Conservation (phyloP, 2,797 vertebrate species). For the Malurus splendens region DNA sequence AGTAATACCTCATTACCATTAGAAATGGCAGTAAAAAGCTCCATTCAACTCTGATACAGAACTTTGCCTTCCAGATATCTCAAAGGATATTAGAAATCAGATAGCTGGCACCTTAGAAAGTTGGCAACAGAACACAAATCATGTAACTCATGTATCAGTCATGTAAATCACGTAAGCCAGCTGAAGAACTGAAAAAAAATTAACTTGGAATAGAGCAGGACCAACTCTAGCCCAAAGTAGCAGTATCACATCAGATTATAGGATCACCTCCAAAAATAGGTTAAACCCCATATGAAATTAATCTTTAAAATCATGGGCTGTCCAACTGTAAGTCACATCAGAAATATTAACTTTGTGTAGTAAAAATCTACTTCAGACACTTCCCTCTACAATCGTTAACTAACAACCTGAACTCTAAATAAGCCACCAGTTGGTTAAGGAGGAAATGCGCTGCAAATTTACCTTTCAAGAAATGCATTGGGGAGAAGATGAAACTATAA, state of each 20-base stretch:
- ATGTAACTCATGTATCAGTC: too few relatives aligned
- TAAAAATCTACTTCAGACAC: not conserved
- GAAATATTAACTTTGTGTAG: not conserved
- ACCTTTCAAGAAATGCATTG: not conserved
- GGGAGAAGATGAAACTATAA: not conserved
- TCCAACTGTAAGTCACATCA: not conserved
- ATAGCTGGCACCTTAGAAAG: not conserved
- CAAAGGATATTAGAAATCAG: not conserved
- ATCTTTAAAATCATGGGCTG: not conserved
- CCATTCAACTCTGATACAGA: not conserved
- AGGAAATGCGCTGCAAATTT: not conserved
- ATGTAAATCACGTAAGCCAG: too few relatives aligned
- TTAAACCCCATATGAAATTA: not conserved
- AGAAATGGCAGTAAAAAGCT: not conserved
- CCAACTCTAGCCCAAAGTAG: not conserved
- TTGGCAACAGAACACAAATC: not conserved
- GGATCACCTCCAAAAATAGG: not conserved
- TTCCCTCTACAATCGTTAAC: not conserved
- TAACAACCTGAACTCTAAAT: not conserved
- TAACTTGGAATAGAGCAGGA: not conserved
- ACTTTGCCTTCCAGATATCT: not conserved
- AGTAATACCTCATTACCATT: not conserved
- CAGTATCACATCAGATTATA: not conserved
- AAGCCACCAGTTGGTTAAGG: not conserved
- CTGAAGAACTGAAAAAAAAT: not conserved